phyloP scores from a whole-genome alignment of 2,888 invertebrate species.

The Cephus runcator region DNA sequence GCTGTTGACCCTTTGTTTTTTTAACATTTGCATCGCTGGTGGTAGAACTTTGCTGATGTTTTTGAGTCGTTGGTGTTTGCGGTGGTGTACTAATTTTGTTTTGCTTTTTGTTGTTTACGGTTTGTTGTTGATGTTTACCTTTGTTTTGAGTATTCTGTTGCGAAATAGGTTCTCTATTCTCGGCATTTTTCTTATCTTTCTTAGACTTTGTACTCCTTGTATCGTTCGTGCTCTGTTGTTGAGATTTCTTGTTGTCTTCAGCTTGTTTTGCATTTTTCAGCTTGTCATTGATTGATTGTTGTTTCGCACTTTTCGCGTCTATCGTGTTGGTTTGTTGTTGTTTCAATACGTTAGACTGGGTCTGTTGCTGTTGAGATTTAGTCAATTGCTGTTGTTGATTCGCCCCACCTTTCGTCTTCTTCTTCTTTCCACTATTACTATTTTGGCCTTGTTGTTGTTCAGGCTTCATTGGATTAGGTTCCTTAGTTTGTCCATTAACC shows the following conservation, averaged over 20 bases:
- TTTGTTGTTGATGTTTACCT: slow-evolving; percentile 36
- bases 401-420: slow-evolving; percentile 44
- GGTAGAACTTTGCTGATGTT: slow-evolving; percentile 28
- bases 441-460: slow-evolving; percentile 45
- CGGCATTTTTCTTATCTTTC: slow-evolving; percentile 56
- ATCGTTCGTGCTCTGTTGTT: slow-evolving; percentile 39
- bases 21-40: slow-evolving; percentile 23
- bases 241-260: slow-evolving; percentile 37
- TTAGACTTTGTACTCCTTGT: slow-evolving; percentile 51
- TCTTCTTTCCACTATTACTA: slow-evolving; percentile 52
- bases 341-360: slow-evolving; percentile 32
- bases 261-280: slow-evolving; percentile 40
- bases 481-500: slow-evolving; percentile 70
- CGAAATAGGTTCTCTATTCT: slow-evolving; percentile 53
- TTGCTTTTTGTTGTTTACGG: slow-evolving; percentile 34
- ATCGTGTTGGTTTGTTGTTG: slow-evolving; percentile 43
- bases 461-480: slow-evolving; percentile 40
- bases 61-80: slow-evolving; percentile 14
- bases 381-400: slow-evolving; percentile 26
- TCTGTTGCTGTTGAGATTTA: slow-evolving; percentile 12
- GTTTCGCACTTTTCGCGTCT: slow-evolving; percentile 45
- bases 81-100: slow-evolving; percentile 20
- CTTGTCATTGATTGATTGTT: slow-evolving; percentile 45
- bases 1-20: slow-evolving; percentile 29
- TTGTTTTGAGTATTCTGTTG: slow-evolving; percentile 41